phyloP scores from a whole-genome alignment of 2,888 invertebrate genomes.

The Lordiphosa andalusiaca region DNA sequence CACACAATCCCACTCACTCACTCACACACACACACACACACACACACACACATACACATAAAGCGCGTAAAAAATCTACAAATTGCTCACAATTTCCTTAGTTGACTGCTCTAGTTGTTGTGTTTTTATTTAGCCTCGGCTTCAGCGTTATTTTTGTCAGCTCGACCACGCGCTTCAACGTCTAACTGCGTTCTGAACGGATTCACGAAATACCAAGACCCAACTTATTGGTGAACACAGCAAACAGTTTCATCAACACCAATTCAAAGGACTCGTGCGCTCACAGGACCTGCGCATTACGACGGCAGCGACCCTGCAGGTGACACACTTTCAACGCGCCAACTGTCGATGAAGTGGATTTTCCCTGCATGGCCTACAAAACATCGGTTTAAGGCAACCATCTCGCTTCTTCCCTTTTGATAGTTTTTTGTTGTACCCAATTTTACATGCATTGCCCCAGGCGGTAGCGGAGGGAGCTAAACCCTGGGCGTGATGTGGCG shows the following conservation, averaged over 20 bases:
- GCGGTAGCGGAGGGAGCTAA: slow-evolving; percentile 12
- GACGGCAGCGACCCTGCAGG: slow-evolving; percentile 42
- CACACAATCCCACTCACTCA: not conserved
- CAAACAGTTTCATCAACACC: slow-evolving; percentile 22
- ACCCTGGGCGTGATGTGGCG: slow-evolving; percentile 60
- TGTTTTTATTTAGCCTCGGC: slow-evolving; percentile 21
- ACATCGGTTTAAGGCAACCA: slow-evolving; percentile 52
- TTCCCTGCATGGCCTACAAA: slow-evolving; percentile 34
- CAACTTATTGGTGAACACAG: slow-evolving; percentile 41
- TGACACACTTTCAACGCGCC: slow-evolving; percentile 67
- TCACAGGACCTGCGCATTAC: slow-evolving; percentile 62
- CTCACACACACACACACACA: slow-evolving; percentile 1
- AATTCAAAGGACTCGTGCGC: slow-evolving; percentile 14
- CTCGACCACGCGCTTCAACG: slow-evolving; percentile 76
- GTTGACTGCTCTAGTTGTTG: slow-evolving; percentile 44
- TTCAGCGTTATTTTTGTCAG: slow-evolving; percentile 20
- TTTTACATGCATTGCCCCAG: slow-evolving; percentile 62
- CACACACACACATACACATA: not conserved
- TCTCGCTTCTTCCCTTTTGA: slow-evolving; percentile 12
- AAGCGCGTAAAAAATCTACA: slow-evolving; percentile 52
- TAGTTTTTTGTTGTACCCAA: slow-evolving; percentile 36
- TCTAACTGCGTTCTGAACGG: slow-evolving; percentile 73
- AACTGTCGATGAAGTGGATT: slow-evolving; percentile 53
- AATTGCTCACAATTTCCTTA: slow-evolving; percentile 70
- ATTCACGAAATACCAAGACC: slow-evolving; percentile 9